Base-by-base conservation (phyloP, 2,888 invertebrate genomes). In the Volucella inanis region DNA sequence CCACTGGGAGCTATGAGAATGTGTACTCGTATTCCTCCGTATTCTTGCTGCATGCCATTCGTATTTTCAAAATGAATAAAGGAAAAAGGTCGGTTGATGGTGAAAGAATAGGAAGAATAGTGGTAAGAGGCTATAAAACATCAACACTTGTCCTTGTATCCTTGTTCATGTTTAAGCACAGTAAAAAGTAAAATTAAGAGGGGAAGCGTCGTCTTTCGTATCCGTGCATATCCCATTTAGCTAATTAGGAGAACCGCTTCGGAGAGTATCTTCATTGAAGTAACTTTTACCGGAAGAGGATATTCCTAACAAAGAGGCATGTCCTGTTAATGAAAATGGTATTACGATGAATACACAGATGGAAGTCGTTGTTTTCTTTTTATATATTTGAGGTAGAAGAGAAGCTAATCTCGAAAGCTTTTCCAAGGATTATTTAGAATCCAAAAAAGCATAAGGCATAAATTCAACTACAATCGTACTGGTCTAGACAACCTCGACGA, bases 121-220 rank as follows among this genome's bases (percentile, higher is more conserved):
- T 47, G 38, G 1, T 8, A 18, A 31, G 31, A 6, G 31, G 31
- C 4, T 31, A 31, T 31, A 39, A 45, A 14, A 14, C 52, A 67
- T n/a, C 15, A 14, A 43, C 64, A 54, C 62, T 54, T 62, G 62
- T 54, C 72, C 72, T 72, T 39, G 71, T 49, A 65, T 80, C 61
- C 49, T 61, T 72, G 68, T 72, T 77, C 77, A 71, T 82, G 82
- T 77, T 82, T 50, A 77, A 77, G 52, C 18, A 55, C 49, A 80
- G 54, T 80, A 38, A 80, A 67, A 67, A 61, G 22, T 47, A 72
- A 52, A 62, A 54, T 3, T 55, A 47, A 45, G 49, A 43, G 14
- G 55, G 54, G 50, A 70, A 43, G 12, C 68, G 22, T 31, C 31
- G 31, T 31, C 31, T 4, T 70, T 59, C 41, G 49, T 54, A 72